Evolutionary conservation across 2,888 invertebrate species (phyloP).

Genomic region (Drosophila diplacantha): DNA sequence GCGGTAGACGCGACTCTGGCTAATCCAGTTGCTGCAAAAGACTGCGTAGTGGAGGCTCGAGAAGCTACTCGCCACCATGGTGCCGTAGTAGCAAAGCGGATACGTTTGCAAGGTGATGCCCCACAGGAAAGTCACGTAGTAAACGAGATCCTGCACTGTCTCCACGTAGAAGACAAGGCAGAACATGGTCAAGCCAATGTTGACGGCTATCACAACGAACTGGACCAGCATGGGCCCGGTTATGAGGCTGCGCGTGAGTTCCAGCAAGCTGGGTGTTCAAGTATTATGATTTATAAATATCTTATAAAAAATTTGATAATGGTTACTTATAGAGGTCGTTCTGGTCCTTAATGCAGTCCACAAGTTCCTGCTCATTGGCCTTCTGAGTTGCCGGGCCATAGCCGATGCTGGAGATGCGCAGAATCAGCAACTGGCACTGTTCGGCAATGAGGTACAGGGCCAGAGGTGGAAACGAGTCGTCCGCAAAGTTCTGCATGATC

Average conservation of each 20-base stretch:
- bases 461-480: constrained; percentile 50
- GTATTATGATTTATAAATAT: neutral
- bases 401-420: constrained; percentile 50
- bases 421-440: constrained; percentile 44
- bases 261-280: constrained; percentile 34
- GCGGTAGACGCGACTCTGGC: constrained; percentile 44
- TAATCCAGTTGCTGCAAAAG: constrained; percentile 56
- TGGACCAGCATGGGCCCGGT: constrained; percentile 54
- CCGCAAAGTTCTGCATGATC: constrained; percentile 41
- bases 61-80: constrained; percentile 35
- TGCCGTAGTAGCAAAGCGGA: constrained; percentile 54
- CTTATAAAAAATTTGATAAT: neutral
- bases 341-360: constrained; percentile 55
- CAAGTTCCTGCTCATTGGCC: constrained; percentile 44
- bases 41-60: constrained; percentile 39
- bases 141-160: constrained; percentile 23
- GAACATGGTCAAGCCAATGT: constrained; percentile 41
- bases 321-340: constrained; percentile 45
- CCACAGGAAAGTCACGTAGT: constrained; percentile 25
- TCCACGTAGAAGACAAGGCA: constrained; percentile 46
- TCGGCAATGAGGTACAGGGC: constrained; percentile 37
- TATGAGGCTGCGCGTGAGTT: constrained; percentile 35
- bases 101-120: constrained; percentile 43
- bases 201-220: constrained; percentile 47
- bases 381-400: constrained; percentile 15